A percentile compares a stretch with the other conserved stretches of the same genome.
These are phyloP conservation scores for Drosophila eugracilis DNA, from an alignment of 1,140 invertebrate genomes.

Conservation along the genomic window DNA sequence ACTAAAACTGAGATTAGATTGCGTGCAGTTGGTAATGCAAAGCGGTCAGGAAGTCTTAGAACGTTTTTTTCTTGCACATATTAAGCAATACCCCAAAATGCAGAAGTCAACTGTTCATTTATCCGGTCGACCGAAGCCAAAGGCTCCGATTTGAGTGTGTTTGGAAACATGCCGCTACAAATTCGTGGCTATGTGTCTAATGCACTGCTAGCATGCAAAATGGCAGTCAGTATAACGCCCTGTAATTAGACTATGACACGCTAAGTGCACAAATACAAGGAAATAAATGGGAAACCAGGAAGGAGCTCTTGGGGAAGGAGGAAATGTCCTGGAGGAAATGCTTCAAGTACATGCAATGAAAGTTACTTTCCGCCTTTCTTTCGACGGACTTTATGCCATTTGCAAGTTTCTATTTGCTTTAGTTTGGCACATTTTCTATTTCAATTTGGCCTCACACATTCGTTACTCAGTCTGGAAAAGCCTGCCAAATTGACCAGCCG, in stretches of 20 bases:
- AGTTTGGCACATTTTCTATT: conserved; percentile 53
- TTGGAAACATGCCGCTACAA: conserved; percentile 62
- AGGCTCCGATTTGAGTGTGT: conserved; percentile 17
- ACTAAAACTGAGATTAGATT: conserved; percentile 40
- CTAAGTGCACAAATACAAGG: conserved; percentile 54
- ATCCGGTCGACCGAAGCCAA: conserved; percentile 9
- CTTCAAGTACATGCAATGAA: conserved; percentile 57
- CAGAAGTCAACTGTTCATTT: conserved; percentile 55
- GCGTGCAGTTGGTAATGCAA: conserved; percentile 24
- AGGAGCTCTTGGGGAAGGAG: neutral
- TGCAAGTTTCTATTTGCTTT: conserved; percentile 50
- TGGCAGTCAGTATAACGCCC: conserved; percentile 74
- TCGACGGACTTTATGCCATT: conserved; percentile 29
- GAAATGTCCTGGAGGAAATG: conserved; percentile 39
- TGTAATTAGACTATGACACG: conserved; percentile 75
- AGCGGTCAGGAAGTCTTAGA: conserved; percentile 20
- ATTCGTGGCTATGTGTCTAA: conserved; percentile 65
- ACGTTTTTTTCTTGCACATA: conserved; percentile 17
- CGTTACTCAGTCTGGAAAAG: neutral
- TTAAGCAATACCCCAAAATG: conserved; percentile 24
- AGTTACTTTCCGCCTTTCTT: conserved; percentile 21
- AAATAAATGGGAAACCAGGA: neutral
- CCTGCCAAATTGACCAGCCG: neutral
- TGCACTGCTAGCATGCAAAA: conserved; percentile 73
- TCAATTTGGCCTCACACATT: conserved; percentile 58